phyloP scores from a whole-genome alignment of 2,888 invertebrate species.

The Isoperla grammatica region DNA sequence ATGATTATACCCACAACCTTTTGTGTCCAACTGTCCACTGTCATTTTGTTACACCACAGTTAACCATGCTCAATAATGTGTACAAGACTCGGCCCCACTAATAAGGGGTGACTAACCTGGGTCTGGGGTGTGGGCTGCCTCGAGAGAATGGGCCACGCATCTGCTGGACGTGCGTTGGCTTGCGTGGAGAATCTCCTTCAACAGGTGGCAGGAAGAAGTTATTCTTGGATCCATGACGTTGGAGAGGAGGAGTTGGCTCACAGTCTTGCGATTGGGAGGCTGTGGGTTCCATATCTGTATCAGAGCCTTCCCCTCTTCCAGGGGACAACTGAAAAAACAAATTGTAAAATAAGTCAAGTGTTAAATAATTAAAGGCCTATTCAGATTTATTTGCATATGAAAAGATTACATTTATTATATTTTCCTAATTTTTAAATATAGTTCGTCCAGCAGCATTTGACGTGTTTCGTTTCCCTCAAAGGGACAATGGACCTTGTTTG shows the following conservation, averaged over 20 bases:
- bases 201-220: conserved; percentile 80
- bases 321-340: conserved; percentile 63
- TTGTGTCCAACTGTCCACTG: too few relatives aligned
- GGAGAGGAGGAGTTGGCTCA: conserved; percentile 78
- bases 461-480: too few relatives aligned
- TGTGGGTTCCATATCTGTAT: conserved; percentile 82
- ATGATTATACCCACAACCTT: too few relatives aligned
- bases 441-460: too few relatives aligned
- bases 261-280: conserved; percentile 90
- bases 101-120: conserved; percentile 52
- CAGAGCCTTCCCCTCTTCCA: conserved; percentile 67
- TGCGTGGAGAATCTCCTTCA: conserved; percentile 48
- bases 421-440: too few relatives aligned
- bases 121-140: conserved; percentile 76
- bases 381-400: too few relatives aligned
- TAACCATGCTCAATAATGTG: too few relatives aligned
- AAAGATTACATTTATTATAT: too few relatives aligned
- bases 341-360: conserved; percentile 42
- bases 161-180: conserved; percentile 46
- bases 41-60: too few relatives aligned
- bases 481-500: too few relatives aligned
- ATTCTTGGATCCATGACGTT: conserved; percentile 78
- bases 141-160: conserved; percentile 57
- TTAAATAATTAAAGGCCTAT: conserved; percentile 93
- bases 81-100: too few relatives aligned